phyloP scores from a whole-genome alignment of 2,113 vertebrate genomes.

The Sminthopsis crassicaudata region DNA sequence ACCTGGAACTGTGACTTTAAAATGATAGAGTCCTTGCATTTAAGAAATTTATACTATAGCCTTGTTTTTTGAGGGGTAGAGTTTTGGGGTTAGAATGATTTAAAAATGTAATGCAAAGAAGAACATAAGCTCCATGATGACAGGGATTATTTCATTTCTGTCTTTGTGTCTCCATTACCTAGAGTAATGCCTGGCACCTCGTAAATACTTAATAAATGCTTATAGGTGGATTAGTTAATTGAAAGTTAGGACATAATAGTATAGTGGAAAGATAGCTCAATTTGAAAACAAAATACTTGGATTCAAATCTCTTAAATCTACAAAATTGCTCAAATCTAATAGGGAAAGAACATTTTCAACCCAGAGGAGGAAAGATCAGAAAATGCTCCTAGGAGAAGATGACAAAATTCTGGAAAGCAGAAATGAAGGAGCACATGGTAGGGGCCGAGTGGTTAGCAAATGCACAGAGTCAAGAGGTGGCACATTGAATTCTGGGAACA shows the following conservation, averaged over 20 bases:
- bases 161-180: background rate
- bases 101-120: background rate
- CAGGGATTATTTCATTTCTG: background rate
- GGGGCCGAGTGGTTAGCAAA: conserved; percentile 5
- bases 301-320: too few relatives aligned
- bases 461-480: background rate
- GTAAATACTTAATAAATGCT: background rate
- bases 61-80: background rate
- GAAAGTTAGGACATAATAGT: background rate
- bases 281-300: too few relatives aligned
- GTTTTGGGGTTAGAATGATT: background rate
- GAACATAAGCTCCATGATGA: background rate
- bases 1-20: background rate
- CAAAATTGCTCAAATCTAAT: background rate
- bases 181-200: background rate
- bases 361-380: background rate
- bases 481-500: background rate
- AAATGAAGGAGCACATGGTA: conserved; percentile 8
- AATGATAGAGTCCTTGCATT: background rate
- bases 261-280: too few relatives aligned
- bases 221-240: background rate
- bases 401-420: background rate
- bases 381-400: background rate
- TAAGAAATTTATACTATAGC: background rate
- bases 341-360: background rate